phyloP scores from a whole-genome alignment of 2,797 vertebrate genomes.

The Melanotaenia maccullochi region DNA sequence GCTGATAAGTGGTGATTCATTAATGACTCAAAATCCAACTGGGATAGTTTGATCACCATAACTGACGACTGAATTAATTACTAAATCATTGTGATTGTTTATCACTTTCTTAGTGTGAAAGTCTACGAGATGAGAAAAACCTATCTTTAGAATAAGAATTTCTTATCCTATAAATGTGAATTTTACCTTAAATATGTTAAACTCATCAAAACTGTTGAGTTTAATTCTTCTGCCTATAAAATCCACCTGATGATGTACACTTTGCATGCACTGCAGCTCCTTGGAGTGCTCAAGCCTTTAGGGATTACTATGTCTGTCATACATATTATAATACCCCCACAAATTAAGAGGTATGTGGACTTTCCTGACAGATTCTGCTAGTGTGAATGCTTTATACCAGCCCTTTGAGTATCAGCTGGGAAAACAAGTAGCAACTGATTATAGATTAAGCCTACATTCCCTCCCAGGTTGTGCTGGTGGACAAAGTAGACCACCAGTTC shows the following conservation, averaged over 20 bases:
- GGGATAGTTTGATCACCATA: neutral
- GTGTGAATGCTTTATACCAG: constrained; percentile 14
- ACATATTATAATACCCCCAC: constrained; percentile 12
- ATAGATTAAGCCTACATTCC: constrained; percentile 66
- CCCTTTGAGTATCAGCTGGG: constrained; percentile 66
- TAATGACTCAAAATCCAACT: neutral
- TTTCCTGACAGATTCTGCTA: constrained; percentile 49
- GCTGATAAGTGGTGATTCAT: neutral
- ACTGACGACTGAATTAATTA: neutral
- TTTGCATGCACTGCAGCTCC: neutral
- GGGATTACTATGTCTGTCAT: constrained; percentile 39
- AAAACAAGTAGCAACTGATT: constrained; percentile 66
- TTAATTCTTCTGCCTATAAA: neutral
- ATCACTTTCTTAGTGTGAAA: neutral
- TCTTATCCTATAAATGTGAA: neutral
- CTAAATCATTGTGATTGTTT: neutral
- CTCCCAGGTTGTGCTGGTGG: constrained; percentile 39
- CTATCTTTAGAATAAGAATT: neutral
- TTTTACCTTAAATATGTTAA: neutral
- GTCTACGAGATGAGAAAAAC: neutral
- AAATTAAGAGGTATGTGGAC: constrained; percentile 48
- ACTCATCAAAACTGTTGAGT: neutral
- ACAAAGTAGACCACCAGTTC: constrained; percentile 62
- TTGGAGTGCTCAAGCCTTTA: constrained; percentile 6
- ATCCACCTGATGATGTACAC: constrained; percentile 23